phyloP scores from a whole-genome alignment of 2,113 vertebrate genomes.

The Heteronetta atricapilla region DNA sequence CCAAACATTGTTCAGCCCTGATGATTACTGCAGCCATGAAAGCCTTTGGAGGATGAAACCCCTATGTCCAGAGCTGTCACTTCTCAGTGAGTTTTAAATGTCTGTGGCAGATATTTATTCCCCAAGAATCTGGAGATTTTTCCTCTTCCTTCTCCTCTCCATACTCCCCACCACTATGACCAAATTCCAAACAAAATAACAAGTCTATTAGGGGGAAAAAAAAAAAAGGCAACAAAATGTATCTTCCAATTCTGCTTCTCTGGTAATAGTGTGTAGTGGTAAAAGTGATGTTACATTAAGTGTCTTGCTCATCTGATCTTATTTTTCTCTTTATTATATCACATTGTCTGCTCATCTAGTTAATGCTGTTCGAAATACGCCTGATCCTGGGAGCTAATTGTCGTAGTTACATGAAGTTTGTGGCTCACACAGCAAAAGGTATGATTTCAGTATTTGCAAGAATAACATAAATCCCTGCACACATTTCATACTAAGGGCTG shows the following conservation, averaged over 20 bases:
- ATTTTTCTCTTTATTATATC: background rate
- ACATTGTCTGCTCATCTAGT: background rate
- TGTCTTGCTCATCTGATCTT: background rate
- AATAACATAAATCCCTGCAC: constrained; percentile 21
- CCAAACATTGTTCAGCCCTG: background rate
- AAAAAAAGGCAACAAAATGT: fast-evolving
- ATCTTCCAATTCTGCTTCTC: background rate
- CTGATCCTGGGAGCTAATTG: background rate
- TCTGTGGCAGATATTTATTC: background rate
- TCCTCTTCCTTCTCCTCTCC: background rate
- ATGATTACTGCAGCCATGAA: background rate
- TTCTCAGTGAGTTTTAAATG: background rate
- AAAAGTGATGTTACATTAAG: background rate
- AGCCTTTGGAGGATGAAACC: background rate
- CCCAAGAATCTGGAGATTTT: background rate
- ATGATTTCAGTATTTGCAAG: background rate
- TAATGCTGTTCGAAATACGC: background rate
- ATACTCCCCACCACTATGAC: background rate
- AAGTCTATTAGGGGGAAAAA: background rate
- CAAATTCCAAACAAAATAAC: background rate
- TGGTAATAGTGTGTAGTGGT: background rate
- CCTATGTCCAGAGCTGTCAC: fast-evolving
- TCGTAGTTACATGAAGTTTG: background rate
- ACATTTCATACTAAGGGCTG: constrained; percentile 28
- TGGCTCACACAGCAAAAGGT: background rate